A percentile compares a stretch with the other conserved stretches of the same genome.
Conservation (phyloP, 2,888 invertebrate species). For the Eretmocerus hayati region DNA sequence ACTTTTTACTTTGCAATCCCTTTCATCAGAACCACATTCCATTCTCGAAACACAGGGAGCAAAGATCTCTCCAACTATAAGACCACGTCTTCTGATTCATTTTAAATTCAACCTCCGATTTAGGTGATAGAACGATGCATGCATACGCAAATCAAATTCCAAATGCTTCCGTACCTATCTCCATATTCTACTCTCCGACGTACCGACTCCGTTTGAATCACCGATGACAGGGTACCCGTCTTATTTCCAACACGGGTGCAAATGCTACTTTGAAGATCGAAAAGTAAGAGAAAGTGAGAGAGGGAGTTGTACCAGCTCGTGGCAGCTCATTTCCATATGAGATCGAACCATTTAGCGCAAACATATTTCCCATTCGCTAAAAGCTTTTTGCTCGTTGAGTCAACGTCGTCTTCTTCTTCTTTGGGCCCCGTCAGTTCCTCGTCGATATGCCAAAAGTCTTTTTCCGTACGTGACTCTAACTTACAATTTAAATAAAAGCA, state of each 20-base stretch:
- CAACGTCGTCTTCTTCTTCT: no score
- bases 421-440: slow-evolving; percentile 31
- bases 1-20: no score
- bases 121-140: slow-evolving; percentile 15
- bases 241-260: no score
- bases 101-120: slow-evolving; percentile 22
- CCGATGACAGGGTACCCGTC: no score
- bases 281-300: slow-evolving; percentile 13
- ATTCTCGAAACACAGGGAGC: no score
- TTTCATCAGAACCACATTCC: no score
- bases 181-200: no score
- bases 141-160: slow-evolving; percentile 24
- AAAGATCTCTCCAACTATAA: no score
- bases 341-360: slow-evolving; percentile 43
- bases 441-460: slow-evolving; percentile 5
- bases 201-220: no score
- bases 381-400: slow-evolving; percentile 24
- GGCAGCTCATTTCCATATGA: slow-evolving; percentile 41
- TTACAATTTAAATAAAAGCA: slow-evolving; percentile 49
- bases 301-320: slow-evolving; percentile 20
- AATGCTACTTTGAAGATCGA: slow-evolving; percentile 30
- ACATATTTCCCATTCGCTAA: slow-evolving; percentile 34
- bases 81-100: no score
- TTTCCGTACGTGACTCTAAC: slow-evolving; percentile 33
- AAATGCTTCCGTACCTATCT: slow-evolving; percentile 23